These are phyloP conservation scores for Sceloporus undulatus DNA, from an alignment of 2,113 vertebrate genomes.

Conservation along the genomic window DNA sequence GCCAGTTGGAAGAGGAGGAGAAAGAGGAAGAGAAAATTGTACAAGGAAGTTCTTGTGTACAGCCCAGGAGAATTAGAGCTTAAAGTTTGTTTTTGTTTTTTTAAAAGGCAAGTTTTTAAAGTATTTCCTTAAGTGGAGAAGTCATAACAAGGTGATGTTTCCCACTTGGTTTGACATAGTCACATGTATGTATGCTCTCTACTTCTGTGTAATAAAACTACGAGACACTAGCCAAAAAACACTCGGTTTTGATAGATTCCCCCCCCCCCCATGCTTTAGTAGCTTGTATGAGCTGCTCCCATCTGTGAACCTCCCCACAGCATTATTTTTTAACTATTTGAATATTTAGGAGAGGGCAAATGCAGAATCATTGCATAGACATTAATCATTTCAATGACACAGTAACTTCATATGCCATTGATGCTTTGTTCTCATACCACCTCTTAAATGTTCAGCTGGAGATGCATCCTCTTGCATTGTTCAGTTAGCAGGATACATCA, in stretches of 20 bases:
- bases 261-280: neutral
- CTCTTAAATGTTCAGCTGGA: neutral
- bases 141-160: neutral
- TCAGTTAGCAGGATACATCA: constrained; percentile 23
- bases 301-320: neutral
- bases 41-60: neutral
- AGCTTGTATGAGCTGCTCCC: neutral
- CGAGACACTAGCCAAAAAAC: neutral
- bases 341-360: neutral
- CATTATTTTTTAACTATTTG: neutral
- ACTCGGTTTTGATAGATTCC: neutral
- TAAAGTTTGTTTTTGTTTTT: neutral
- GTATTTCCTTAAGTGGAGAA: neutral
- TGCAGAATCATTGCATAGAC: neutral
- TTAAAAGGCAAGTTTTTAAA: neutral
- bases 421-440: neutral
- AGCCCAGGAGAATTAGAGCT: neutral
- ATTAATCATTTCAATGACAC: neutral
- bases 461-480: constrained; percentile 3
- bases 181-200: neutral
- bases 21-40: neutral
- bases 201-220: neutral
- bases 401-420: neutral
- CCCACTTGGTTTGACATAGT: neutral
- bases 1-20: neutral